Evolutionary conservation across 2,797 vertebrate species (phyloP).

Genomic region (Crenuchus spilurus): DNA sequence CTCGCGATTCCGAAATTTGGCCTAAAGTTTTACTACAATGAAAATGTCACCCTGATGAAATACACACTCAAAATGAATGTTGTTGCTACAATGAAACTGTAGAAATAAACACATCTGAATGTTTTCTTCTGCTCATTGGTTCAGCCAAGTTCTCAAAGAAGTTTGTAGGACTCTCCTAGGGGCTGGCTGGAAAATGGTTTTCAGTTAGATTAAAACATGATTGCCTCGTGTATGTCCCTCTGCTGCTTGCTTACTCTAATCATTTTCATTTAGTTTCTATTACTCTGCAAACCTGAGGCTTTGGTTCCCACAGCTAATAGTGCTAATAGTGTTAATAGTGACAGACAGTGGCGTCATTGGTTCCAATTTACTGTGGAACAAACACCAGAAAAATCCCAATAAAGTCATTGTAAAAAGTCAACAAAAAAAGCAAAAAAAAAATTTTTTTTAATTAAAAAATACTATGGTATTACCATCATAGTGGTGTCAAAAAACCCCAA

Average conservation of each 20-base stretch:
- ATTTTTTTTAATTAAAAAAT: no score
- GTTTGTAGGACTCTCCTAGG: conserved; percentile 4
- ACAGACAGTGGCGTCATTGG: no score
- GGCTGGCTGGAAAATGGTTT: conserved; percentile 7
- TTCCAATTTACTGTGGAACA: no score
- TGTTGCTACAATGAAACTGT: conserved; percentile 85
- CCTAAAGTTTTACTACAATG: conserved; percentile 94
- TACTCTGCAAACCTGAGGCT: not conserved
- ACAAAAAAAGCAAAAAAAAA: no score
- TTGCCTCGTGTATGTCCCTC: not conserved
- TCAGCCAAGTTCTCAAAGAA: not conserved
- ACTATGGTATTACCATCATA: no score
- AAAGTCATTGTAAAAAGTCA: no score
- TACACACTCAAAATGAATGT: conserved; percentile 92
- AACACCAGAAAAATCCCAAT: no score
- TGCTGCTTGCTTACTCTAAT: conserved; percentile 38
- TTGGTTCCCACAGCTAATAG: not conserved
- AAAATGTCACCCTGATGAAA: conserved; percentile 93
- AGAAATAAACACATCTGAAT: conserved; percentile 81
- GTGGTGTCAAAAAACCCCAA: no score
- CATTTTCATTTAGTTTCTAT: conserved; percentile 34
- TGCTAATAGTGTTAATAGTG: not conserved
- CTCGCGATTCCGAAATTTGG: conserved; percentile 94
- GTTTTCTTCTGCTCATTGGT: not conserved
- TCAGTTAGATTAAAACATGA: conserved; percentile 15